Evolutionary conservation across 1,140 invertebrate species (phyloP), one percentile per base, ranked within the genome.

Genomic region (Thrips palmi): DNA sequence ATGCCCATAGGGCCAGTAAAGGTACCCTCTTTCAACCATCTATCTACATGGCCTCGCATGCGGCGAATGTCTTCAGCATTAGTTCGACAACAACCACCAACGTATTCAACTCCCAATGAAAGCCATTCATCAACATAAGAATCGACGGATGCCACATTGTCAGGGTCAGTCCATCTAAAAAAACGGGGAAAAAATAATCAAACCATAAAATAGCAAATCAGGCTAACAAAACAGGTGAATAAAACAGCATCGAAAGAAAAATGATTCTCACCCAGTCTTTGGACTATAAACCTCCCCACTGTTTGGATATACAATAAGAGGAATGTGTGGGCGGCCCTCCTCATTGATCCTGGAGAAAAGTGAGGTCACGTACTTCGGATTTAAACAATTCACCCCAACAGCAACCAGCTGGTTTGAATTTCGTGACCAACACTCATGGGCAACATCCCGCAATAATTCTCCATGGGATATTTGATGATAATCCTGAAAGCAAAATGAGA

Each of bases 361-460:
- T 1, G 63, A 51, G 0, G 53, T 51, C 2, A 80, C 65, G 47
- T 59, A 49, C 18, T 58, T 56, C 2, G 82, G 78, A 34, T 68
- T 57, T 1, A 83, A 65, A 56, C 89, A 94, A 56, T 94, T 94
- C 0, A 87, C 69, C 1, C 88, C 89, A 32, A 92, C 66, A 2
- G 73, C 86, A 23, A 77, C 59, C 23, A 84, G 60, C 54, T 83
- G 73, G 12, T 71, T 58, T 2, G 69, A 67, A 46, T 66, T 68
- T 18, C 53, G 53, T 40, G 64, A 64, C 60, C 70, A 82, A 55
- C 71, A 78, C 40, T 55, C 60, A 44, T 64, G 54, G 2, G 69
- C 70, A 4, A 68, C 65, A 39, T 66, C 54, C 40, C 57, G 53
- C 44, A 91, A 83, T 37, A 60, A 63, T 47, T 86, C 83, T 4